Evolutionary conservation across 2,797 vertebrate genomes (phyloP).

Genomic region (Dendrocincla fuliginosa): DNA sequence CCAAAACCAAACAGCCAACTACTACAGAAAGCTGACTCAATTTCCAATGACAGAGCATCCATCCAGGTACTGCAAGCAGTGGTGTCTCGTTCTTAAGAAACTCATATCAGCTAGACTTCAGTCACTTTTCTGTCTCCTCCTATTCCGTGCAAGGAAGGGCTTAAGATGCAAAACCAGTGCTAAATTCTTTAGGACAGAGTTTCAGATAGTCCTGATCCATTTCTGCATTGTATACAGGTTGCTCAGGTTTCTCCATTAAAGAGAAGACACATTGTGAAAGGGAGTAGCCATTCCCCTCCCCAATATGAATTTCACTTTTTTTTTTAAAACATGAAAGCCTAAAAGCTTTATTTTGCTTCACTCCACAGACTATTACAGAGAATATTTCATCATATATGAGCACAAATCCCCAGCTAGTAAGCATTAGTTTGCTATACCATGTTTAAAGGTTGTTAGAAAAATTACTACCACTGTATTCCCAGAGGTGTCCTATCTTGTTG

Average conservation of each 20-base stretch:
- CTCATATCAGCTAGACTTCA: not conserved
- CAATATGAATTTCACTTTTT: accelerated
- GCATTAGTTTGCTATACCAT: not conserved
- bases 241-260: not conserved
- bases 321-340: not conserved
- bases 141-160: not conserved
- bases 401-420: not conserved
- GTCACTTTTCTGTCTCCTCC: not conserved
- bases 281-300: not conserved
- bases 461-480: not conserved
- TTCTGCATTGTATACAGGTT: not conserved
- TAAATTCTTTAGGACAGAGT: not conserved
- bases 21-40: not conserved
- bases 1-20: not conserved
- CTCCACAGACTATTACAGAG: not conserved
- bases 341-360: not conserved
- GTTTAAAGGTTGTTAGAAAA: not conserved
- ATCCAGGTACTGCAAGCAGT: not conserved
- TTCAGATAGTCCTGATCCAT: not conserved
- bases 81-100: not conserved
- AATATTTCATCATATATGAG: not conserved
- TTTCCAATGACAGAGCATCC: not conserved
- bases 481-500: not conserved
- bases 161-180: not conserved
- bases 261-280: not conserved